Base-by-base conservation (phyloP, 2,888 invertebrate species). In the Diarsia brunnea region DNA sequence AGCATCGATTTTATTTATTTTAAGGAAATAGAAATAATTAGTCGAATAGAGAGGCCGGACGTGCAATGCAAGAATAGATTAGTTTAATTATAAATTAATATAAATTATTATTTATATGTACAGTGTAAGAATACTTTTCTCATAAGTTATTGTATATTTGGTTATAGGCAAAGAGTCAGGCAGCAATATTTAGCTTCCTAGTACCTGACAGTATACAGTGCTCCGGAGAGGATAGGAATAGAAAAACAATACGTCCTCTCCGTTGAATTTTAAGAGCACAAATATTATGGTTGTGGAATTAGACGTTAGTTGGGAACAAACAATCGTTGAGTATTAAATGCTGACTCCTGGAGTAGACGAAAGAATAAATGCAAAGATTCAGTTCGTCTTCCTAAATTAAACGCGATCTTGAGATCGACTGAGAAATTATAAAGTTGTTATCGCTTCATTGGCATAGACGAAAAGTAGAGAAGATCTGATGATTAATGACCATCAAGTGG, bases 61-160 rank as follows among this genome's bases (percentile, higher is more conserved):
- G 96, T 96, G 96, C 96, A 96, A 96, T 96, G 94, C 95, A 96
- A 96, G 93, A 93, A 91, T 95, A 95, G 92, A 79, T 70, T 92
- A 92, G 51, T 71, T 61, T 53, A 45, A 61, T 21, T 68, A 66
- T 67, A 63, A 38, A 61, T 47, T 27, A 70, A 55, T 43, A 79
- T 79, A 73, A 78, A 58, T 74, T 68, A 71, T 69, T 11, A 61
- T 79, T 43, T 63, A 24, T 43, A 63, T 89, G 86, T 89, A 88
- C 82, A 87, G 84, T 86, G 80, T 84, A 82, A 87, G 53, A 73
- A 69, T 73, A 75, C 78, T 71, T 76, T 81, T 73, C 70, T 74
- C 27, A 47, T 84, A 70, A 68, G 55, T 73, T 82, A 74, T 51
- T 65, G 61, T 72, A 87, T 86, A 83, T 89, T 87, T 81, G 63